phyloP scores from a whole-genome alignment of 2,888 invertebrate species.

The Melolontha melolontha region DNA sequence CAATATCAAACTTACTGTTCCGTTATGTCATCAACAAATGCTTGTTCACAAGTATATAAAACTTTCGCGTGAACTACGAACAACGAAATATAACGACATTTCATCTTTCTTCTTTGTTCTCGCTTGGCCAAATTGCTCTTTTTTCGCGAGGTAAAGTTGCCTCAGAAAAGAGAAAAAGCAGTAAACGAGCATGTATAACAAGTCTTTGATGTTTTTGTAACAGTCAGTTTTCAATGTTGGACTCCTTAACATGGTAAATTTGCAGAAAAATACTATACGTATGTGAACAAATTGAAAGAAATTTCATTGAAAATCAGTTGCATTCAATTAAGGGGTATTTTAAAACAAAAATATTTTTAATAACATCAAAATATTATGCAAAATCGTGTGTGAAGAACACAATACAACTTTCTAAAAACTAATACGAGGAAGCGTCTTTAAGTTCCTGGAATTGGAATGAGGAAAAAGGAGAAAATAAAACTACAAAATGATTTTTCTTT shows the following conservation, averaged over 20 bases:
- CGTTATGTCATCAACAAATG: conserved; percentile 19
- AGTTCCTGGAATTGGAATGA: no score
- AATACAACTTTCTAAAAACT: no score
- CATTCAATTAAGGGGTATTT: no score
- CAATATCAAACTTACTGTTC: neutral
- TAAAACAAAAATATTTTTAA: no score
- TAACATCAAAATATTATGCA: no score
- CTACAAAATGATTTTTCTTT: no score
- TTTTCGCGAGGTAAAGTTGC: conserved; percentile 28
- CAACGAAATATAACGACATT: conserved; percentile 23
- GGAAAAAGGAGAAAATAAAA: no score
- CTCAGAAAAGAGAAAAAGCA: conserved; percentile 1
- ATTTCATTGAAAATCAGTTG: no score
- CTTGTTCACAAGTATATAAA: conserved; percentile 26
- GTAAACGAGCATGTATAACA: conserved; percentile 24
- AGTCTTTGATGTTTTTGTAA: conserved; percentile 18
- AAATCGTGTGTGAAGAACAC: no score
- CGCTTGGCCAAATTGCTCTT: conserved; percentile 5
- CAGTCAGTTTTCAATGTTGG: neutral
- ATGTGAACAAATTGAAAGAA: conserved; percentile 9
- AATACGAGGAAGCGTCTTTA: no score
- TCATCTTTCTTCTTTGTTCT: conserved; percentile 11
- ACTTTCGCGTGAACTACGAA: conserved; percentile 18
- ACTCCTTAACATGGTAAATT: conserved; percentile 8
- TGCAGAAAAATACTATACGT: neutral